Evolutionary conservation across 2,797 vertebrate genomes (phyloP), one percentile per base, ranked within the genome.

Genomic region (Enteromius afrohamiltoni): DNA sequence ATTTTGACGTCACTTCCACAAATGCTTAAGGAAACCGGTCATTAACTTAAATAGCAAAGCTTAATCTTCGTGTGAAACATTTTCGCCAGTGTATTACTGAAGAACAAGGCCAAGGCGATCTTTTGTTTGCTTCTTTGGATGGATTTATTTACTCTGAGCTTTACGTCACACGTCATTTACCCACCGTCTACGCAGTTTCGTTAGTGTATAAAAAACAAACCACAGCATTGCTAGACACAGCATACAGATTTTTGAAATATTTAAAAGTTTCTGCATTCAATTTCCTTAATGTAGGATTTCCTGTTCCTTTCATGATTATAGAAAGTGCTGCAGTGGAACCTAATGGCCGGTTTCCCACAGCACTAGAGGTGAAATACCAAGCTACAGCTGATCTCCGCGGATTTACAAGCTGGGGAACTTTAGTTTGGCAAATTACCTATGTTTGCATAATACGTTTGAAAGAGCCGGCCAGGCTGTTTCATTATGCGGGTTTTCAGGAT

Each of bases 271-370:
- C 1, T 51, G 3, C 1, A 29, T 74, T 51, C 3, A 14, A 74
- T 8, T 3, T 17, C 1, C 0, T n/a, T 23, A 31, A 34, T 2
- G 47, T 8, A 26, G 13, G 6, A 4, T 17, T 14, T 29, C 0
- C 3, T 16, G 69, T 51, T 64, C 9, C 40, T 42, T 37, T 67
- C 8, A 16, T 42, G 10, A 8, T 16, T 13, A n/a, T 55, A 23
- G 60, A 76, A 82, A 55, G 80, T 76, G 80, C 71, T 55, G 34
- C 42, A n/a, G n/a, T 65, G 47, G 68, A 76, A 76, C 31, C 2
- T 0, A 23, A 4, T 1, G 0, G 0, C 0, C 7, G 1, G 64
- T 13, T 49, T 49, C 29, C 1, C 5, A 26, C 8, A 19, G 37
- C 9, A 9, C 37, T 40, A 64, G 69, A 82, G 21, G 31, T 53